These are phyloP conservation scores for Thecocarcelia acutangulata DNA, from an alignment of 2,888 invertebrate species.

Conservation along the genomic window DNA sequence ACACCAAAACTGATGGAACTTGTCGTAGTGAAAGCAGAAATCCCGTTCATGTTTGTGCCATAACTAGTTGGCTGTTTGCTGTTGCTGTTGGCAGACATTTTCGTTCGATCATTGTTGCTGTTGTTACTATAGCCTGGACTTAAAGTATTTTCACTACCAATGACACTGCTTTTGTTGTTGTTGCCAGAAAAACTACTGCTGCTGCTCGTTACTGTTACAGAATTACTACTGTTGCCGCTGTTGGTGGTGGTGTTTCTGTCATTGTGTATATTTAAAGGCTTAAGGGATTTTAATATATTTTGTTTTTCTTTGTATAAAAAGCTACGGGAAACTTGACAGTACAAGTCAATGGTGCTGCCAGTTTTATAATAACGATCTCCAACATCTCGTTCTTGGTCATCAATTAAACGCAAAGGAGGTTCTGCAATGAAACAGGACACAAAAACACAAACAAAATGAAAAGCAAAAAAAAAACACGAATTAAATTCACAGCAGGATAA, in stretches of 20 bases:
- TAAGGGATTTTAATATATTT: constrained; percentile 74
- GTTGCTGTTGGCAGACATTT: constrained; percentile 57
- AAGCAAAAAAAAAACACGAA: background rate
- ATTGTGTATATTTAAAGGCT: constrained; percentile 60
- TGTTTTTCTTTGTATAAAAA: constrained; percentile 79
- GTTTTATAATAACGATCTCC: constrained; percentile 88
- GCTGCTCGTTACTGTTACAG: background rate
- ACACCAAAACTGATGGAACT: constrained; percentile 43
- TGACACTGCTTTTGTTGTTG: constrained; percentile 1
- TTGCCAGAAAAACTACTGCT: constrained; percentile 39
- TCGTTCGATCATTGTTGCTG: constrained; percentile 66
- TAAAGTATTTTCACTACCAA: constrained; percentile 26
- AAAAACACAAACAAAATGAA: constrained; percentile 12
- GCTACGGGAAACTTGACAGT: constrained; percentile 83
- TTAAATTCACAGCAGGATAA: constrained; percentile 27
- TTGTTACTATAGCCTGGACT: constrained; percentile 35
- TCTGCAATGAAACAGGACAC: constrained; percentile 81
- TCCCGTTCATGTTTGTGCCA: constrained; percentile 3
- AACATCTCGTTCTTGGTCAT: constrained; percentile 87
- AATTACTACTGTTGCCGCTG: constrained; percentile 1
- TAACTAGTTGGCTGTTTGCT: constrained; percentile 20
- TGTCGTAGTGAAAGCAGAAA: background rate
- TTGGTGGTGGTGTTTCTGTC: constrained; percentile 34
- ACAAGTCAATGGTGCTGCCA: constrained; percentile 87
- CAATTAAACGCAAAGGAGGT: constrained; percentile 87